These are phyloP conservation scores for Brachyrhaphis roseni DNA, from an alignment of 2,797 vertebrate species.

Conservation along the genomic window DNA sequence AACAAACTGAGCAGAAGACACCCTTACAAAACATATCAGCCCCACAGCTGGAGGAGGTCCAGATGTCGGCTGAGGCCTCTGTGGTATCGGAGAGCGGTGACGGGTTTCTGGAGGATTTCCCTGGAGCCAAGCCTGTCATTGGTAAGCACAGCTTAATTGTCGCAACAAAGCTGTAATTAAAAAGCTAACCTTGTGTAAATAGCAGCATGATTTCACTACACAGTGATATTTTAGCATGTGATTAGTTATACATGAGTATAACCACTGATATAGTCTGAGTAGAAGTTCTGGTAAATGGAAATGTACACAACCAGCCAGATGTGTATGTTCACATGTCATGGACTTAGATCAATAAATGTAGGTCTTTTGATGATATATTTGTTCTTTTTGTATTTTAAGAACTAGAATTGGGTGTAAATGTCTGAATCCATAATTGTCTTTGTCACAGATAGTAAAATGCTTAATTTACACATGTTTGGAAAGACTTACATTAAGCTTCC, in stretches of 20 bases:
- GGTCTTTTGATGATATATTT: not conserved
- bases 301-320: not conserved
- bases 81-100: not conserved
- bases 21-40: not conserved
- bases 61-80: not conserved
- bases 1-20: not conserved
- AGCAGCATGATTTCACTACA: not conserved
- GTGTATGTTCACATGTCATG: not conserved
- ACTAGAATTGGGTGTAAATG: not conserved
- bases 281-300: not conserved
- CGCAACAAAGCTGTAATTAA: not conserved
- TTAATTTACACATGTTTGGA: not conserved
- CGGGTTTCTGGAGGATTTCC: constrained; percentile 44
- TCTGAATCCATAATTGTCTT: not conserved
- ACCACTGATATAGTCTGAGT: not conserved
- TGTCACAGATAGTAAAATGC: not conserved
- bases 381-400: not conserved
- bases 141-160: constrained; percentile 56
- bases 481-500: not conserved
- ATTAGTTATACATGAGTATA: not conserved
- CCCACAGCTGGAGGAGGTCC: not conserved
- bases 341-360: not conserved
- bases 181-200: not conserved
- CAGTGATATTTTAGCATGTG: not conserved
- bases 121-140: constrained; percentile 52